These are phyloP conservation scores for Candoia aspera DNA, from an alignment of 2,113 vertebrate genomes.

Conservation along the genomic window DNA sequence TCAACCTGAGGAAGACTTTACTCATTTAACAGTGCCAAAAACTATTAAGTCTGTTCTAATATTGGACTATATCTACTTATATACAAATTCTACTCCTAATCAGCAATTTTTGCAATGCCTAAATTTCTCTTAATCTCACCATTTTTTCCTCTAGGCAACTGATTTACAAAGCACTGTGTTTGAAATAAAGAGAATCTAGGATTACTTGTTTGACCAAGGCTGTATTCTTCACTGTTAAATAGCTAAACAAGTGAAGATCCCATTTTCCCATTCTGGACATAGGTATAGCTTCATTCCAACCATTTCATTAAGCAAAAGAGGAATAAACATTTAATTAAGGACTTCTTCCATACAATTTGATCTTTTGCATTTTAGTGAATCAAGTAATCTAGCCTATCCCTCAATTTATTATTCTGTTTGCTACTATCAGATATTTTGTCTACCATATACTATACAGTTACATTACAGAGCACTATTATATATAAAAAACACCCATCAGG, in stretches of 20 bases:
- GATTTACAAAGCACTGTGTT: background rate
- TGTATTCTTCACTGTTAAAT: background rate
- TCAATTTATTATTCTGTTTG: background rate
- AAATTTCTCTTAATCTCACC: background rate
- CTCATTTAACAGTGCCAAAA: background rate
- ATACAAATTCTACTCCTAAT: background rate
- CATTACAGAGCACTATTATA: background rate
- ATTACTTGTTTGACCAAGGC: background rate
- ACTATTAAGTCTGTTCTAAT: background rate
- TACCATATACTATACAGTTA: background rate
- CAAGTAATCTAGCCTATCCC: background rate
- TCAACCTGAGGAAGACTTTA: background rate
- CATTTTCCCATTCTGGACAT: background rate
- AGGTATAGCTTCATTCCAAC: background rate
- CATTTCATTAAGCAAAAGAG: background rate
- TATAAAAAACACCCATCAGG: background rate
- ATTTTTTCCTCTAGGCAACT: background rate
- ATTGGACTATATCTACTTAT: background rate
- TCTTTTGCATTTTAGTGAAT: background rate
- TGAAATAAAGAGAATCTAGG: background rate
- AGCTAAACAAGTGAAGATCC: background rate
- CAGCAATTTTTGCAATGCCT: background rate
- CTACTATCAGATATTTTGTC: background rate
- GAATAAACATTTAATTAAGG: background rate
- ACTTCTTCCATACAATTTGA: background rate